These are phyloP conservation scores for Pogona vitticeps DNA, from an alignment of 2,113 vertebrate genomes.

Conservation along the genomic window DNA sequence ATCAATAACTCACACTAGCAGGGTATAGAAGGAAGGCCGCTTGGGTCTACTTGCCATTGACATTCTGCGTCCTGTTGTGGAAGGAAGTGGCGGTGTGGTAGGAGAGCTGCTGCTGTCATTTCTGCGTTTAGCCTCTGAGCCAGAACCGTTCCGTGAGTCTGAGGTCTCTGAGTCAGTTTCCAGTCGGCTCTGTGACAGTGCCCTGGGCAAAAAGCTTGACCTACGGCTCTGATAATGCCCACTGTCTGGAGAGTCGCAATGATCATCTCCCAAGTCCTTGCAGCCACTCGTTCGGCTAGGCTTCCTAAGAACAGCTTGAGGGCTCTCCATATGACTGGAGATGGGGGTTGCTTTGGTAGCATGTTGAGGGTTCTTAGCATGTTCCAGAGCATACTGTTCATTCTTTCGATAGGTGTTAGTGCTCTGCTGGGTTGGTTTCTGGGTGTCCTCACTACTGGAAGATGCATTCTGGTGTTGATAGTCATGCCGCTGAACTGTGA, in stretches of 20 bases:
- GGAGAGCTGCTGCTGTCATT: conserved; percentile 75
- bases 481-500: conserved; percentile 59
- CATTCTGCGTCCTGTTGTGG: conserved; percentile 80
- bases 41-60: conserved; percentile 88
- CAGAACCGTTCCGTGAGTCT: conserved; percentile 71
- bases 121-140: conserved; percentile 67
- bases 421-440: conserved; percentile 39
- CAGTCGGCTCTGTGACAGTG: conserved; percentile 78
- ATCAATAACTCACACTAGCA: conserved; percentile 42
- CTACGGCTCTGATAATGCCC: conserved; percentile 77
- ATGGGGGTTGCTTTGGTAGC: conserved; percentile 62
- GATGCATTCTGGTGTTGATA: conserved; percentile 52
- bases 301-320: conserved; percentile 64
- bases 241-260: conserved; percentile 79
- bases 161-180: conserved; percentile 75
- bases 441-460: conserved; percentile 73
- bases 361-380: conserved; percentile 41
- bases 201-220: conserved; percentile 85
- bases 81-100: conserved; percentile 74
- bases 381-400: conserved; percentile 45
- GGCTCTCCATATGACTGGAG: conserved; percentile 74
- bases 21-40: conserved; percentile 35
- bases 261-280: conserved; percentile 79
- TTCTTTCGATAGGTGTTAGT: conserved; percentile 44
- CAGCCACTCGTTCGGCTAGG: conserved; percentile 75